Base-by-base conservation (phyloP, 2,113 vertebrate species). In the Paedocypris sp. region DNA sequence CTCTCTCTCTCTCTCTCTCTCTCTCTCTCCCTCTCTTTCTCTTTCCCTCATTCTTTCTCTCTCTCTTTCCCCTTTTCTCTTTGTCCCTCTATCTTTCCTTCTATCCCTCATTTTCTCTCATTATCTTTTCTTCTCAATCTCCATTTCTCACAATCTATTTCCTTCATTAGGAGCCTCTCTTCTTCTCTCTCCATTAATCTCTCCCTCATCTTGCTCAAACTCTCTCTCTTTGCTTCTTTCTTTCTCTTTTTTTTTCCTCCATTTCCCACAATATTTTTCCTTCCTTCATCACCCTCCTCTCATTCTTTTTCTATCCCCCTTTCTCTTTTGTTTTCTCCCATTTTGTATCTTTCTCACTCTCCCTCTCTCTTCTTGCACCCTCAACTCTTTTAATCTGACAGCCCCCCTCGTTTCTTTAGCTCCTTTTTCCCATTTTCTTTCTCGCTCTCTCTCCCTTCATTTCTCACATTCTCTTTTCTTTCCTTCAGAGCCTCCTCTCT, bases 371-470 rank as follows among this genome's bases (percentile, higher is more conserved):
- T 10, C 32, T 11, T 18, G 20, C 26, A 20, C 7, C 20, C 19
- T 52, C 22, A 32, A 9, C 23, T 16, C 47, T 41, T 66, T 69
- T 69, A 67, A 69, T 71, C 42, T 72, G 64, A n/a, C n/a, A n/a
- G n/a, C n/a, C n/a, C n/a, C n/a, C n/a, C n/a, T n/a, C n/a, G n/a
- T n/a, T n/a, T n/a, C n/a, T n/a, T n/a, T n/a, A 6, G 19, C n/a
- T n/a, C 43, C 18, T 19, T 39, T 26, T 15, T 12, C 20, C 20
- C 28, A 12, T 25, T 3, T 23, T 25, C 11, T 46, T 12, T 6
- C 8, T 43, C 41, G 10, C 16, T 45, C 18, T 58, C 18, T 19
- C 54, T 26, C 22, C 7, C 20, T 13, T 47, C 23, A 22, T 3
- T 23, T 25, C 11, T 46, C 20, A 3, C 8, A 20, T 20, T 22